Evolutionary conservation across 2,113 vertebrate species (phyloP), one percentile per base, ranked within the genome.

Genomic region (Ceyx melanurus): DNA sequence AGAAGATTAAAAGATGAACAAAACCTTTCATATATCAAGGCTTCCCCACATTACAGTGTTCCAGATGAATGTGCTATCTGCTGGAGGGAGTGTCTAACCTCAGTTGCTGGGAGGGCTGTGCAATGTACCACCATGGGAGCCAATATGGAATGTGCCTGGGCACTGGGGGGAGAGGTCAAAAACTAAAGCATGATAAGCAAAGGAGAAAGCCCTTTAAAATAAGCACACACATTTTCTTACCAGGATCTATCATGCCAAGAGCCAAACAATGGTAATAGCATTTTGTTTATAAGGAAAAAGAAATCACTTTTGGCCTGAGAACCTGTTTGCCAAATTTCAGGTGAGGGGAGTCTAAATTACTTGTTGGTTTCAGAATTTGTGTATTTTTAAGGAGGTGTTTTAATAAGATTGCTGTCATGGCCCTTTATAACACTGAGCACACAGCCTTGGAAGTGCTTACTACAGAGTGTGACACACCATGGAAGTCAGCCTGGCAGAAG

Each of bases 101-200:
- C 74, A 43, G 43, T n/a, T 31, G 58, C 51, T 84, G 77, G 31
- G 56, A 92, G 56, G 31, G 43, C 72, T 80, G 43, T 83, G 37
- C 5, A 11, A 93, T 0, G 18, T 37, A 68, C 73, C 22, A 13
- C 67, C 57, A 87, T 1, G 9, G 82, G 86, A 95, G 84, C 85
- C 73, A 51, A 75, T 16, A 4, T 1, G 12, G 92, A 95, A 91
- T 82, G 74, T 17, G 82, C 61, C 84, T 82, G 80, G 78, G 83
- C 70, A 76, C 5, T 10, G 31, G 16, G 4, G 40, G 33, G 20
- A 94, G 86, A 96, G 94, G 90, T 94, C 96, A 96, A 95, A 96
- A 97, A 82, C 95, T 92, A 92, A 96, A 93, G 88, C 79, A 25
- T 74, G 91, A 92, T 74, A 94, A 95, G 92, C 62, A 81, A 70